Conservation (phyloP, 2,113 vertebrate species). For the Gallinago undulata region DNA sequence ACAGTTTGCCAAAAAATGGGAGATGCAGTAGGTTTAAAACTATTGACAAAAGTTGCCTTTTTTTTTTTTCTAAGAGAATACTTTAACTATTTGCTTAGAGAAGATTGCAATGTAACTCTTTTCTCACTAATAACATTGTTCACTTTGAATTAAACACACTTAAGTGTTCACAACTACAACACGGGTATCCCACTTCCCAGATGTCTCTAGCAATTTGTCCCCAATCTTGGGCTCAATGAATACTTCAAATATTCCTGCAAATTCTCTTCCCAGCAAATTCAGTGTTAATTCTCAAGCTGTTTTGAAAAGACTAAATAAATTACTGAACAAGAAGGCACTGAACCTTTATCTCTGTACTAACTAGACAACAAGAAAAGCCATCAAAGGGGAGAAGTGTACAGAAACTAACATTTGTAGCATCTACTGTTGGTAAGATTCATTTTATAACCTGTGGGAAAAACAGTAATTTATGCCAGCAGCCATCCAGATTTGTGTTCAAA, state of each 20-base stretch:
- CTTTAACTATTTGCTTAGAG: neutral
- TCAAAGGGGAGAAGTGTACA: neutral
- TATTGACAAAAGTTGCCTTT: neutral
- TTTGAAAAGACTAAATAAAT: neutral
- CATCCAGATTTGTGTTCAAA: neutral
- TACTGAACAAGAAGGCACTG: neutral
- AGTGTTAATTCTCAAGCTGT: neutral
- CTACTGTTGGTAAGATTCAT: neutral
- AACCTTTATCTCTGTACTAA: neutral
- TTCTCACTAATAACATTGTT: neutral
- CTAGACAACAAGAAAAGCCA: neutral
- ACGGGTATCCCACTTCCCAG: neutral
- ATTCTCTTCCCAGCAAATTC: neutral
- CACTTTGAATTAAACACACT: neutral
- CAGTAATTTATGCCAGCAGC: neutral
- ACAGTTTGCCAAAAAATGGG: neutral
- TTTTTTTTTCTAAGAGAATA: neutral
- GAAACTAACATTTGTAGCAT: neutral
- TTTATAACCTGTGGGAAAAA: neutral
- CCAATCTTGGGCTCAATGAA: neutral
- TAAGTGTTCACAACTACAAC: fast-evolving
- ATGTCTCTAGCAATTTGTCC: neutral
- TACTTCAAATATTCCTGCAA: neutral
- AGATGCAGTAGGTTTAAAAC: neutral
- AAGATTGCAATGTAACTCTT: neutral